These are phyloP conservation scores for Alaudala cheleensis DNA, from an alignment of 2,113 vertebrate species.

Conservation along the genomic window DNA sequence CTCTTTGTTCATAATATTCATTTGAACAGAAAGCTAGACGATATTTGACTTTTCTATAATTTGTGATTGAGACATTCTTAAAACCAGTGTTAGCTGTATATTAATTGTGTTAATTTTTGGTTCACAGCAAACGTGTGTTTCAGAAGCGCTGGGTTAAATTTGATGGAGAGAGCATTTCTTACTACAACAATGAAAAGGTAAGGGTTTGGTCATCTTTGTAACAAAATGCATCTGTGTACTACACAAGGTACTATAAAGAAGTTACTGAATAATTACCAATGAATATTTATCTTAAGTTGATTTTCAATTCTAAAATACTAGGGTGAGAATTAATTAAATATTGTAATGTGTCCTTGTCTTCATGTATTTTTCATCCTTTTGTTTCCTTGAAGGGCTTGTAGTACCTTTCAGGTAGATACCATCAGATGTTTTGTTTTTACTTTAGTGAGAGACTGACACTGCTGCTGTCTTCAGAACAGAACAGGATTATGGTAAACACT, in stretches of 20 bases:
- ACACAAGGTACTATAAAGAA: not conserved
- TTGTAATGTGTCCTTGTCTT: not conserved
- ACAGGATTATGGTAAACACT: not conserved
- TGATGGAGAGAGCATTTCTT: conserved; percentile 87
- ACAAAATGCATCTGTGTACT: not conserved
- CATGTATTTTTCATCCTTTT: not conserved
- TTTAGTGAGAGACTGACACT: not conserved
- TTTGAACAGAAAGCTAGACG: not conserved
- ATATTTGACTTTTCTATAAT: not conserved
- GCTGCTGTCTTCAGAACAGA: not conserved
- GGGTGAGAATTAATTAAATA: not conserved
- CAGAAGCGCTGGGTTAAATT: conserved; percentile 95
- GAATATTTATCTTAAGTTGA: not conserved
- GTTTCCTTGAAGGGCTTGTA: not conserved
- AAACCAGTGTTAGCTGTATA: not conserved
- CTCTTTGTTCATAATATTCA: not conserved
- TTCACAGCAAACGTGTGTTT: conserved; percentile 87
- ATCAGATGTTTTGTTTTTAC: not conserved
- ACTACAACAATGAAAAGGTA: conserved; percentile 95
- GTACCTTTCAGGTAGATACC: not conserved
- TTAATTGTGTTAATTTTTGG: conserved; percentile 13
- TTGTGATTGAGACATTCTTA: not conserved
- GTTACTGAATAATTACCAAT: not conserved
- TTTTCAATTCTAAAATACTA: not conserved
- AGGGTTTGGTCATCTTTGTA: not conserved